Evolutionary conservation across 2,113 vertebrate species (phyloP), one percentile per base, ranked within the genome.

Genomic region (Silurus meridionalis): DNA sequence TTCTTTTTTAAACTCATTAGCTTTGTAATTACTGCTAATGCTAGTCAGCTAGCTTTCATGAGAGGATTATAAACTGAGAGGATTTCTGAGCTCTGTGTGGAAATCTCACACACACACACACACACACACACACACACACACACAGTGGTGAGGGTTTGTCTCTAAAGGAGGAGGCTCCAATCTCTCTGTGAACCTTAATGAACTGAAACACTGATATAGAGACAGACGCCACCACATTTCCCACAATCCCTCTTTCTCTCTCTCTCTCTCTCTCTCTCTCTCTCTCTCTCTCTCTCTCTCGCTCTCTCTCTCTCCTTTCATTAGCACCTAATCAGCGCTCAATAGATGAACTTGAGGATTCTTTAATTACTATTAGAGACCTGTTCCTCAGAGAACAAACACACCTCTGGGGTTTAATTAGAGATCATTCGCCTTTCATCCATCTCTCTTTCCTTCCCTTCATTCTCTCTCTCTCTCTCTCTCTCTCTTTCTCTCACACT

Each of bases 341-440:
- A 58, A 58, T 57, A 83, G 82, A 83, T 83, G 66, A 83, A 83
- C 82, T 21, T 28, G 50, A 69, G 66, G 53, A 71, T 83, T 71
- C 66, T 83, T 69, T 83, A 83, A 83, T 83, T 83, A 83, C 82
- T 71, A 71, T 83, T 71, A 83, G 25, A 25, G 66, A 9, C 78
- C 53, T 25, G 8, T 46, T 71, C 66, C 82, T 21, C 53, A 8
- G 82, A 69, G 64, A 71, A 71, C 66, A 67, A 82, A 83, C 66
- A 58, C 64, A 71, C 64, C 66, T 83, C 82, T 55, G 48, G 82
- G 82, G 66, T 83, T 71, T 83, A 66, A 82, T 67, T 82, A 67
- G 21, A 52, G 61, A 52, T 53, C n/a, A 9, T 67, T 67, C 23
- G 46, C 48, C 63, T 52, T 82, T 82, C 50, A 67, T 79, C 84